Conservation (phyloP, 2,797 vertebrate species). For the Picus viridis region DNA sequence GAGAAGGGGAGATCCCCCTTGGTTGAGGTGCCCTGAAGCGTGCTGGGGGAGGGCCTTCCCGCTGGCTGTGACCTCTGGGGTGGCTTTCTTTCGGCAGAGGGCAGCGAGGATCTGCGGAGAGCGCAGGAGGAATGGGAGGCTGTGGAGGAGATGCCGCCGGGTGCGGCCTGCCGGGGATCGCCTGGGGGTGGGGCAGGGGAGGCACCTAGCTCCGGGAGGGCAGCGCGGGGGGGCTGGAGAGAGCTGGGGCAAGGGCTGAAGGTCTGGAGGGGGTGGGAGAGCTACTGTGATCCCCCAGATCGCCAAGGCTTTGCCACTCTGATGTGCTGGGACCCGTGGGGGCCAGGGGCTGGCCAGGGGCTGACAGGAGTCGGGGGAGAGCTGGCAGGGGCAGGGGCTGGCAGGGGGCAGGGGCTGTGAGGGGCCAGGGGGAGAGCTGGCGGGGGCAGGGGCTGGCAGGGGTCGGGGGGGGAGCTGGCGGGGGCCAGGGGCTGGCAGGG, state of each 20-base stretch:
- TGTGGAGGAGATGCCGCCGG: slow-evolving; percentile 85
- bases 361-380: too few relatives aligned
- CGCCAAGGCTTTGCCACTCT: rapidly evolving
- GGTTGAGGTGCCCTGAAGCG: not conserved
- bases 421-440: too few relatives aligned
- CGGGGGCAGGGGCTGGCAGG: too few relatives aligned
- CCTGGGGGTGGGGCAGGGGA: not conserved
- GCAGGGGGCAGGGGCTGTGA: too few relatives aligned
- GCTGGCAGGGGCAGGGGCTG: too few relatives aligned
- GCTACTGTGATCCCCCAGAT: rapidly evolving
- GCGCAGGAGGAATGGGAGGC: slow-evolving; percentile 91
- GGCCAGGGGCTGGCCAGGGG: too few relatives aligned
- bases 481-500: too few relatives aligned
- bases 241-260: too few relatives aligned
- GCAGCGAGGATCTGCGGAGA: slow-evolving; percentile 82
- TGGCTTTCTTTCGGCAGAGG: slow-evolving; percentile 69
- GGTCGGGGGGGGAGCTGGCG: too few relatives aligned
- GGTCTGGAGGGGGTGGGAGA: not conserved
- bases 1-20: not conserved
- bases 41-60: too few relatives aligned
- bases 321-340: too few relatives aligned
- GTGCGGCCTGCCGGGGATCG: slow-evolving; percentile 15
- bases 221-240: too few relatives aligned
- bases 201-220: not conserved
- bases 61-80: not conserved